These are phyloP conservation scores for Apteryx mantelli DNA, from an alignment of 2,113 vertebrate genomes.

Conservation along the genomic window DNA sequence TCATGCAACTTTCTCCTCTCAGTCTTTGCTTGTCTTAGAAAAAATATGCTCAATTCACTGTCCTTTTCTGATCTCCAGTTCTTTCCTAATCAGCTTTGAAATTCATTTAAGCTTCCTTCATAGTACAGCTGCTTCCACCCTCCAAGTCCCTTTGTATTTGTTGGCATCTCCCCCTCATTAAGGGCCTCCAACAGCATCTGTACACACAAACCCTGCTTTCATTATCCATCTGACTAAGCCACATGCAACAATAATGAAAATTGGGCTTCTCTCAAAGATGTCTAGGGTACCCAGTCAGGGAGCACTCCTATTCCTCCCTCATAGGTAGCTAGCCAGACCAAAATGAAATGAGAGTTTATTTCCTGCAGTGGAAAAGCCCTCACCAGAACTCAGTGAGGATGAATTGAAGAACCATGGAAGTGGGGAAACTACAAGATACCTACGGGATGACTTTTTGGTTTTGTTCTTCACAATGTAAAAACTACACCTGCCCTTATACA, in stretches of 20 bases:
- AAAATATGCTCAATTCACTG: neutral
- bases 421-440: neutral
- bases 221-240: neutral
- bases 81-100: constrained; percentile 31
- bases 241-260: neutral
- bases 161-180: constrained; percentile 40
- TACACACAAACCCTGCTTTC: constrained; percentile 32
- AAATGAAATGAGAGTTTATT: constrained; percentile 3
- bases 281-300: neutral
- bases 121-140: neutral
- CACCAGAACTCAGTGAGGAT: neutral
- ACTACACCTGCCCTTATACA: neutral
- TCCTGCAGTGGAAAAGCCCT: neutral
- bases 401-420: neutral
- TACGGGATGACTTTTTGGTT: neutral
- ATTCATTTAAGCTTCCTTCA: constrained; percentile 5
- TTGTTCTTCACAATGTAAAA: neutral
- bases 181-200: constrained; percentile 30
- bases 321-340: neutral
- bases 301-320: constrained; percentile 14
- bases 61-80: constrained; percentile 16
- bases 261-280: neutral
- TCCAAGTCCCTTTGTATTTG: neutral
- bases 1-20: neutral
- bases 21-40: neutral